Percentiles rank a stretch among this genome's conserved stretches.
Evolutionary conservation across 2,888 invertebrate species (phyloP).

Genomic region (Andrena bucephala): DNA sequence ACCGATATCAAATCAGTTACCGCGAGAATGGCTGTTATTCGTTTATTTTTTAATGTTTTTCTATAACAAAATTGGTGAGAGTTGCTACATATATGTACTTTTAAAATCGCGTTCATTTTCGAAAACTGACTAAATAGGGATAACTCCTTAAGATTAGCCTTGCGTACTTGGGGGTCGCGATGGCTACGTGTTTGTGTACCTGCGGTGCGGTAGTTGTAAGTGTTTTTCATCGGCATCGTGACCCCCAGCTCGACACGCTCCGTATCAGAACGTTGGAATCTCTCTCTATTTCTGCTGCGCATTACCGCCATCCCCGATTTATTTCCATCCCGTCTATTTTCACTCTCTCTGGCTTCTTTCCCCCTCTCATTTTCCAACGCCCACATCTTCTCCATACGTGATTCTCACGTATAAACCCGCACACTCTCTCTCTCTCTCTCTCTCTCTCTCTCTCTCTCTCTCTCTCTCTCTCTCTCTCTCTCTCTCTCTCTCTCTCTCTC

Average conservation of each 20-base stretch:
- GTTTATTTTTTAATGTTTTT: no score
- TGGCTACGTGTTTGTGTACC: background rate
- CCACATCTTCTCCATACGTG: constrained; percentile 34
- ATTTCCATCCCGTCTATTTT: constrained; percentile 72
- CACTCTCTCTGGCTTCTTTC: constrained; percentile 40
- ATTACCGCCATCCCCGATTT: constrained; percentile 66
- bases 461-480: background rate
- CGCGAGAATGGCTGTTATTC: background rate
- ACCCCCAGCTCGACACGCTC: constrained; percentile 33
- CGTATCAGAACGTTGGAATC: constrained; percentile 65
- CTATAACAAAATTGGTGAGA: no score
- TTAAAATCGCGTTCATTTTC: no score
- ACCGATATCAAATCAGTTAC: no score
- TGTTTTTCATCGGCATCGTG: constrained; percentile 66
- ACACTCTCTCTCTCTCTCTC: background rate
- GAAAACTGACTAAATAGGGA: no score
- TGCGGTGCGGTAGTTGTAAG: constrained; percentile 55
- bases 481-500: background rate
- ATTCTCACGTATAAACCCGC: constrained; percentile 34
- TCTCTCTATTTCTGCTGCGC: constrained; percentile 66
- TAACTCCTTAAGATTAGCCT: background rate
- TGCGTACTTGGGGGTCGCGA: background rate
- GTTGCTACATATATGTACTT: no score
- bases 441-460: background rate
- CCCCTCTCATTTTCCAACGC: constrained; percentile 22